These are phyloP conservation scores for Trichonephila clavata DNA, from an alignment of 1,140 invertebrate genomes.

Conservation along the genomic window DNA sequence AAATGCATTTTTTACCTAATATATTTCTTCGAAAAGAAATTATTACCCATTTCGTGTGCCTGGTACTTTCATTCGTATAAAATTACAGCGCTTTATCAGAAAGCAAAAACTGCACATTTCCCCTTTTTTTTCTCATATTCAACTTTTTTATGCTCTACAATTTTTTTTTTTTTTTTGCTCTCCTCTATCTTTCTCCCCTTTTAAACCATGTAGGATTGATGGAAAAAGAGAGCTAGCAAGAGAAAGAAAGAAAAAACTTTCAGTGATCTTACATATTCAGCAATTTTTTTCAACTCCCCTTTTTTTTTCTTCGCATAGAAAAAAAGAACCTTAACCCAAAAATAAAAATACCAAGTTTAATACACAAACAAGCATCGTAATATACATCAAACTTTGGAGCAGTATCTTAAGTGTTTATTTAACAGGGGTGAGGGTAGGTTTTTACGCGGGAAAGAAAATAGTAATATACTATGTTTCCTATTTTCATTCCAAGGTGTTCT, in stretches of 20 bases:
- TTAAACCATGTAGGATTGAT: background rate
- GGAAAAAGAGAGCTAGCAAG: background rate
- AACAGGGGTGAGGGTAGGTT: background rate
- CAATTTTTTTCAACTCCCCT: background rate
- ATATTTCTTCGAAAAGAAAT: no score
- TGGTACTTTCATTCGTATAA: no score
- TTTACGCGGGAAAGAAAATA: constrained; percentile 3
- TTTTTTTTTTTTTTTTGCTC: no score
- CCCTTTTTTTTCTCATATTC: background rate
- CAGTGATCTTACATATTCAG: background rate
- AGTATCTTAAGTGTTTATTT: constrained; percentile 27
- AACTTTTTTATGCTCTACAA: background rate
- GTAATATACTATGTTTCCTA: constrained; percentile 23
- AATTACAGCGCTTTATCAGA: no score
- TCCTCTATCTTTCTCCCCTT: background rate
- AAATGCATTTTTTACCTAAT: no score
- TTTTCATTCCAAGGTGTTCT: constrained; percentile 26
- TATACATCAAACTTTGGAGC: constrained; percentile 22
- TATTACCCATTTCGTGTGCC: no score
- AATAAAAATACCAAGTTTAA: constrained; percentile 4
- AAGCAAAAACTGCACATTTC: no score
- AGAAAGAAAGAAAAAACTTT: background rate
- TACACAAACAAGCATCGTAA: constrained; percentile 15
- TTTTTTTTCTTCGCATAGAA: background rate
- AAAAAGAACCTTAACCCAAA: background rate